Percentiles rank a stretch among this genome's conserved stretches.
Evolutionary conservation across 2,888 invertebrate species (phyloP).

Genomic region (Dicyrtomina minuta): DNA sequence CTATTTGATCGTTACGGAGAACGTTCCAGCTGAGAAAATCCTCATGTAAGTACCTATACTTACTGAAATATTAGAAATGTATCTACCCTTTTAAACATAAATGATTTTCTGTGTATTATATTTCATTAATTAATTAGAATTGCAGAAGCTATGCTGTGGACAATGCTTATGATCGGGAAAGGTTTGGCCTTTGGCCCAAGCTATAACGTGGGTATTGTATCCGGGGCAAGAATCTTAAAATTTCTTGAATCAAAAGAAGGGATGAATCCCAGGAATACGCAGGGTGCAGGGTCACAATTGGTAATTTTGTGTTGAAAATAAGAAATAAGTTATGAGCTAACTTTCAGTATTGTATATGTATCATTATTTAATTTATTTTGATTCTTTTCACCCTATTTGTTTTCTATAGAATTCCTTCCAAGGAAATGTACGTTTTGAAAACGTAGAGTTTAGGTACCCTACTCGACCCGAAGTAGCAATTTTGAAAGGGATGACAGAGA

Average conservation of each 20-base stretch:
- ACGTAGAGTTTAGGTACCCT: conserved; percentile 59
- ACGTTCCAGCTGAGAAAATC: conserved; percentile 34
- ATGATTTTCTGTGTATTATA: too few species aligned
- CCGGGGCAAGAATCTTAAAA: conserved; percentile 68
- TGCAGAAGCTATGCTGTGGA: conserved; percentile 64
- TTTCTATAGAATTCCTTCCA: too few species aligned
- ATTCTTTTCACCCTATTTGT: too few species aligned
- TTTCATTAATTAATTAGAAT: conserved; percentile 63
- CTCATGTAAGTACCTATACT: conserved; percentile 55
- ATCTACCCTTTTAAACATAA: too few species aligned
- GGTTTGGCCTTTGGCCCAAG: conserved; percentile 75
- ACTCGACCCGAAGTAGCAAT: conserved; percentile 61
- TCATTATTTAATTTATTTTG: too few species aligned
- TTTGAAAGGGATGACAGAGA: conserved; percentile 69
- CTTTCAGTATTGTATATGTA: too few species aligned
- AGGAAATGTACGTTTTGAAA: conserved; percentile 58
- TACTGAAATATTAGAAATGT: neutral
- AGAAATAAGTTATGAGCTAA: too few species aligned
- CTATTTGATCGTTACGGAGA: conserved; percentile 54
- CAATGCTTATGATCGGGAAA: conserved; percentile 58
- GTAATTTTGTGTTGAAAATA: too few species aligned
- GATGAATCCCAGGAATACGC: conserved; percentile 50
- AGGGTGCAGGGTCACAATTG: conserved; percentile 24
- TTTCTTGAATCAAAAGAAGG: conserved; percentile 63
- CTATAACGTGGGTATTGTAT: conserved; percentile 74